Evolutionary conservation across 64 coral and sea anemone species (phyloP).

Genomic region (Cladopsammia gracilis): DNA sequence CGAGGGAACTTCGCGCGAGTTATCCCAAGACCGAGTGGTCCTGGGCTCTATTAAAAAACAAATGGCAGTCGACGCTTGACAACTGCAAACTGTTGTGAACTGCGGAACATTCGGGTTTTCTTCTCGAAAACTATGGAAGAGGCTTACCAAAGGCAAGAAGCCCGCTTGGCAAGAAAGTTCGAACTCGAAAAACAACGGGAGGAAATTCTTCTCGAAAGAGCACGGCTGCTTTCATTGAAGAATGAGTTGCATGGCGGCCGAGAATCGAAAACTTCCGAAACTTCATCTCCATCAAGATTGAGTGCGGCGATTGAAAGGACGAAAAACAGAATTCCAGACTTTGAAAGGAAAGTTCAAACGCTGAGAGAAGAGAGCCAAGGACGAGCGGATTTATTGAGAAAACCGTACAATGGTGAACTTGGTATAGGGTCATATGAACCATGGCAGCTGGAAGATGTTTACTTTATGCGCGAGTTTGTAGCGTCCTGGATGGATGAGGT

Average conservation of each 20-base stretch:
- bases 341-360: constrained; percentile 53
- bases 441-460: constrained; percentile 94
- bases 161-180: background rate
- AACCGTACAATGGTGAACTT: constrained; percentile 84
- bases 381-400: constrained; percentile 42
- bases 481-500: constrained; percentile 81
- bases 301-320: constrained; percentile 55
- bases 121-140: background rate
- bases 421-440: constrained; percentile 90
- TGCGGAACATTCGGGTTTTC: background rate
- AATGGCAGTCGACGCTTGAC: background rate
- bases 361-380: constrained; percentile 48
- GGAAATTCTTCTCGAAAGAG: constrained; percentile 54
- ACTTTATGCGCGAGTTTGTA: constrained; percentile 88
- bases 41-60: background rate
- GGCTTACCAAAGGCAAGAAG: background rate
- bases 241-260: constrained; percentile 1
- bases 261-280: background rate
- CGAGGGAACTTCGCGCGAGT: too few species aligned
- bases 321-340: constrained; percentile 67
- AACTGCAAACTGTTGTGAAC: background rate
- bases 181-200: constrained; percentile 61
- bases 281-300: constrained; percentile 36
- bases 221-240: background rate
- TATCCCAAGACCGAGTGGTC: background rate